Evolutionary conservation across 1,140 invertebrate genomes (phyloP).

Genomic region (Dermatophagoides farinae): DNA sequence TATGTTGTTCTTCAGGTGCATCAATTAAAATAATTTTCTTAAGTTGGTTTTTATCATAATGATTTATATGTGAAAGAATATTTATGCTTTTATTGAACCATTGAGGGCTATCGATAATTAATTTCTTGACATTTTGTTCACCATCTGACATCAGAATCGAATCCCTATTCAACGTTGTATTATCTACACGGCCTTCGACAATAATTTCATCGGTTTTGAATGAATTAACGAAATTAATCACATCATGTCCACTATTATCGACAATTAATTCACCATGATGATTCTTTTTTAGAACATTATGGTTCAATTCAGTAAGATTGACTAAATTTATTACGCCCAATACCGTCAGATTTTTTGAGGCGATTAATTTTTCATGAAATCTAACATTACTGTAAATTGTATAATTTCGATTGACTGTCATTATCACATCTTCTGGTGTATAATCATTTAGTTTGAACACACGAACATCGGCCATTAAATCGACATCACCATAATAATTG

Average conservation of each 20-base stretch:
- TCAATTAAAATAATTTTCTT: background rate
- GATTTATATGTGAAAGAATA: background rate
- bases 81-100: background rate
- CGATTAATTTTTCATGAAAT: background rate
- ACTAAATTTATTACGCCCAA: background rate
- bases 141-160: background rate
- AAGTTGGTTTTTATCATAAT: background rate
- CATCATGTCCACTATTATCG: background rate
- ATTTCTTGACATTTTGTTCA: background rate
- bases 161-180: background rate
- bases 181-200: background rate
- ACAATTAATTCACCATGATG: background rate
- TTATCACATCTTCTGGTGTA: background rate
- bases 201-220: background rate
- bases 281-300: background rate
- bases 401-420: background rate
- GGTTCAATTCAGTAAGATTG: background rate
- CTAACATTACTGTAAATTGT: background rate
- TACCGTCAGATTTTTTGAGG: background rate
- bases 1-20: background rate
- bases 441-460: background rate
- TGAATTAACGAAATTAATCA: background rate
- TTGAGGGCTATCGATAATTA: background rate
- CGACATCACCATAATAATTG: background rate
- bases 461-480: background rate